Evolutionary conservation across 2,888 invertebrate species (phyloP), one percentile per base, ranked within the genome.

Genomic region (Synanthedon andrenaeformis): DNA sequence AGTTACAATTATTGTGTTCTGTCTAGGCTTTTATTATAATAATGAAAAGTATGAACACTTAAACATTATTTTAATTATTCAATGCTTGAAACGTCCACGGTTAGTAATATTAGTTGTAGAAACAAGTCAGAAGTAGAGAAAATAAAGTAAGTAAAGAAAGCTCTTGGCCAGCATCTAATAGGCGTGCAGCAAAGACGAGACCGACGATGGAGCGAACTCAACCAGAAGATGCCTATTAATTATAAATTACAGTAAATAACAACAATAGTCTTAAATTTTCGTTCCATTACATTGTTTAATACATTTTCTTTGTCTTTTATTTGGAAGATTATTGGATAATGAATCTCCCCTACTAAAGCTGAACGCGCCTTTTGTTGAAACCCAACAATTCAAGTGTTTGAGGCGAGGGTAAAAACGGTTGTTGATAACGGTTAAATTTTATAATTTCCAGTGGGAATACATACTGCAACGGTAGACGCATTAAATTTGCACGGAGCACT

Each of bases 381-480:
- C 4, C 41, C 48, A 53, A 48, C 51, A 52, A 55, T 54, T 52
- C 6, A 17, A 42, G 35, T 17, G 49, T 49, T 45, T 42, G 17
- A 17, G n/a, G 10, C 41, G 42, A 41, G 45, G 28, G 23, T 45
- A 28, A 42, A 42, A 19, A 42, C 50, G 19, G 42, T 45, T 14
- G 45, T 13, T 45, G 45, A 45, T 45, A 45, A 45, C 45, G 14
- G n/a, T 45, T 3, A 45, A 14, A 45, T 45, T 60, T 62, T 64
- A 64, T 67, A 68, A 73, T 74, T 72, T 72, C 73, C 70, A 70
- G 52, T 12, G 62, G 62, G 66, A 55, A 14, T 45, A 49, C 50
- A 49, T 42, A 51, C 28, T 49, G 50, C 53, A 51, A 13, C 41
- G 23, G 42, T 13, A 14, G 45, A 45, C 45, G 45, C 59, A 63